phyloP scores from a whole-genome alignment of 2,113 vertebrate species.

The Grammomys surdaster region DNA sequence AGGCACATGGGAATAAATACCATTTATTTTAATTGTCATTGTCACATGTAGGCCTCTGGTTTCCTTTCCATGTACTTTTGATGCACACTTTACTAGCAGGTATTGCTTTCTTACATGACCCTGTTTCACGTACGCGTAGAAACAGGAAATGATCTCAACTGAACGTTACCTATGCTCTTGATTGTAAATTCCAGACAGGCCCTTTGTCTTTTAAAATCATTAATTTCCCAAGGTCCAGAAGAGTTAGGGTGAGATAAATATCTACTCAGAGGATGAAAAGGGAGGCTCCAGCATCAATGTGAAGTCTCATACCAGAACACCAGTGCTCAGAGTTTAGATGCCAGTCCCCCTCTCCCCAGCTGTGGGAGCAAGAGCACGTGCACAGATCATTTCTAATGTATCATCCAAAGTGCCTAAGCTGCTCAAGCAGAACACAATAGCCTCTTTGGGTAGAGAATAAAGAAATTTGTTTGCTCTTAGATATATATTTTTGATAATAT shows the following conservation, averaged over 20 bases:
- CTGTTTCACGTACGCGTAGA: neutral
- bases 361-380: neutral
- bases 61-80: neutral
- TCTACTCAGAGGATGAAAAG: neutral
- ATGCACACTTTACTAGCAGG: neutral
- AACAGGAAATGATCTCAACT: neutral
- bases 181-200: neutral
- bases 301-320: neutral
- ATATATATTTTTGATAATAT: neutral
- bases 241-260: neutral
- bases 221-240: neutral
- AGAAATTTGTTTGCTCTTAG: neutral
- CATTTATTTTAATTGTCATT: neutral
- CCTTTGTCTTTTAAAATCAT: neutral
- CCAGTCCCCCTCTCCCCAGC: neutral
- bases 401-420: neutral
- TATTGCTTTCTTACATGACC: neutral
- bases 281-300: neutral
- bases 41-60: neutral
- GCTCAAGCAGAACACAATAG: neutral
- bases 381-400: neutral
- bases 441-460: neutral
- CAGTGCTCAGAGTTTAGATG: neutral
- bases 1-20: neutral
- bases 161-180: neutral